Evolutionary conservation across 92 coral and sea anemone species (phyloP).

Genomic region (Palythoa caribaeorum): DNA sequence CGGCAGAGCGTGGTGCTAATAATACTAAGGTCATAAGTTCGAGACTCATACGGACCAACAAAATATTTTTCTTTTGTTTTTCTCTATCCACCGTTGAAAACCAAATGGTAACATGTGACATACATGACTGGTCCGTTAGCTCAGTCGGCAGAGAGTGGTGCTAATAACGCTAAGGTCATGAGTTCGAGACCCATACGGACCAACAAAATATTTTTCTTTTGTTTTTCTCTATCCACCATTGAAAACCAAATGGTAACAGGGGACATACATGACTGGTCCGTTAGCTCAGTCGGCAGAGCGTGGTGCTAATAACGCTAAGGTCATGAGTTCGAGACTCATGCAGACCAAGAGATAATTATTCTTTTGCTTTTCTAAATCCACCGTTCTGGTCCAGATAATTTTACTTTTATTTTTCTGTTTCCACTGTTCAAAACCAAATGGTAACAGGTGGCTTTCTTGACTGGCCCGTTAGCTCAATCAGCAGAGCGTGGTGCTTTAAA

Average conservation of each 20-base stretch:
- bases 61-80: too few species aligned
- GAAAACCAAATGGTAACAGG: too few species aligned
- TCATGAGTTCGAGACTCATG: constrained; percentile 77
- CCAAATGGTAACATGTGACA: too few species aligned
- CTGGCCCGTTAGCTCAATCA: constrained; percentile 89
- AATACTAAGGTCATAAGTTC: constrained; percentile 79
- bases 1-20: constrained; percentile 92
- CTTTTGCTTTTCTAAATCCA: too few species aligned
- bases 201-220: not conserved
- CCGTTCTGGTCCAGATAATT: too few species aligned
- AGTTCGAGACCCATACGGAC: constrained; percentile 87
- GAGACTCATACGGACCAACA: constrained; percentile 56
- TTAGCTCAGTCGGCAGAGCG: constrained; percentile 94
- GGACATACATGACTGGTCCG: constrained; percentile 53
- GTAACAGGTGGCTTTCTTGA: too few species aligned
- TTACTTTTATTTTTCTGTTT: too few species aligned
- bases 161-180: constrained; percentile 86
- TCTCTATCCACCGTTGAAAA: too few species aligned
- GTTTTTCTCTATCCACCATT: too few species aligned
- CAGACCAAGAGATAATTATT: too few species aligned
- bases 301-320: constrained; percentile 88
- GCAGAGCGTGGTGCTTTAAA: constrained; percentile 90
- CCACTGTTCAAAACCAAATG: too few species aligned
- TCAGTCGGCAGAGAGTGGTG: constrained; percentile 94
- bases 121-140: constrained; percentile 73